A percentile compares a stretch with the other conserved stretches of the same genome.
phyloP scores from a whole-genome alignment of 2,888 invertebrate genomes.

The Ganaspis brasiliensis region DNA sequence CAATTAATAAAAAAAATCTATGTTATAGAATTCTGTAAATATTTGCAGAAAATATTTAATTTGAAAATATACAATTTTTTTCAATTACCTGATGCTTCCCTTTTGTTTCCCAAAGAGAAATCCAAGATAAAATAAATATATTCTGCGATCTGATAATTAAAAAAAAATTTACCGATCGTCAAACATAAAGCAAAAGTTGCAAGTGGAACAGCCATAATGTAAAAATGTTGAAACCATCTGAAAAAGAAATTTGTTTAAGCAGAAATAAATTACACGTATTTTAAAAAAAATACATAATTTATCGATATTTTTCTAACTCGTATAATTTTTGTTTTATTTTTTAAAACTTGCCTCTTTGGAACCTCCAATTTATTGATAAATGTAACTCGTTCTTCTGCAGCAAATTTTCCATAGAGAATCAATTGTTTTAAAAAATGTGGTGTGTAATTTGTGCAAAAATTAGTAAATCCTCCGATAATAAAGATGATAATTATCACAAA shows the following conservation, averaged over 20 bases:
- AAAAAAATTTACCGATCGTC: slow-evolving; percentile 82
- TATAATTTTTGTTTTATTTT: slow-evolving; percentile 31
- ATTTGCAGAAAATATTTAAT: too few relatives aligned
- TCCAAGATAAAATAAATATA: slow-evolving; percentile 82
- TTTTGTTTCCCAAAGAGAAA: slow-evolving; percentile 74
- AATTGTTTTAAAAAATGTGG: slow-evolving; percentile 85
- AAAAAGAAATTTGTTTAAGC: too few relatives aligned
- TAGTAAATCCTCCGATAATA: slow-evolving; percentile 84
- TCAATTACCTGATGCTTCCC: slow-evolving; percentile 82
- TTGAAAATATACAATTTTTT: too few relatives aligned
- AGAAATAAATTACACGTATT: too few relatives aligned
- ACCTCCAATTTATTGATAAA: slow-evolving; percentile 83
- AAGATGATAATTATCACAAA: slow-evolving; percentile 75
- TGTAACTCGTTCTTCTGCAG: slow-evolving; percentile 81
- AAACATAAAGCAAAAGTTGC: slow-evolving; percentile 81
- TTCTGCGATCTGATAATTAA: slow-evolving; percentile 81
- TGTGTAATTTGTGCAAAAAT: slow-evolving; percentile 85
- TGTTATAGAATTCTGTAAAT: too few relatives aligned
- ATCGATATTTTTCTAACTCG: too few relatives aligned
- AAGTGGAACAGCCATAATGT: slow-evolving; percentile 85
- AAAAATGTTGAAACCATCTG: slow-evolving; percentile 91
- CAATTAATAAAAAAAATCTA: too few relatives aligned
- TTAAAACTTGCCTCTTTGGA: slow-evolving; percentile 84
- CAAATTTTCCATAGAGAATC: slow-evolving; percentile 89
- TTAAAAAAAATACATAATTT: too few relatives aligned